Evolutionary conservation across 1,140 invertebrate species (phyloP), one percentile per base, ranked within the genome.

Genomic region (Acromyrmex charruanus): DNA sequence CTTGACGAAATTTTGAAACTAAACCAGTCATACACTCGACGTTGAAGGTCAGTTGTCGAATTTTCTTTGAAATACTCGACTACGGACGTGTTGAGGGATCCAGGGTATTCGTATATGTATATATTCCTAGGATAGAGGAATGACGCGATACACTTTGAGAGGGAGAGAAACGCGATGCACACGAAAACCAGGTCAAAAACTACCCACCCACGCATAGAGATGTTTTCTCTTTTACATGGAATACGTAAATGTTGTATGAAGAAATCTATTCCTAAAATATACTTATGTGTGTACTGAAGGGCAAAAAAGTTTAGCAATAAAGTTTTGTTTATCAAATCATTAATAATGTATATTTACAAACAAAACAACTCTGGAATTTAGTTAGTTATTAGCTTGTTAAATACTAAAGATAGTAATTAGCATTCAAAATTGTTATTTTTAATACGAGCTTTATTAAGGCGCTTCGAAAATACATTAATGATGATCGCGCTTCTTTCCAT

Each of bases 141-240:
- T 10, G 51, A 12, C 10, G 51, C 25, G 51, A n/a, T 55, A n/a
- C 5, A 58, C 5, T 35, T n/a, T 39, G 53, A 39, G 31, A 59
- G 12, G 7, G n/a, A 39, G n/a, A 31, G 71, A 75, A 49, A 68
- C n/a, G 35, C 35, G 35, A 49, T 44, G 31, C 28, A 21, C 4
- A 21, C 4, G 51, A 53, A 55, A 59, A 75, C 53, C 72, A 58
- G 72, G 53, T 75, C 72, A 21, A 55, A 75, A 58, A 75, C 28
- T 18, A 58, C 28, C 31, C 31, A 58, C 28, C 31, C 53, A 59
- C 28, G 53, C 72, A n/a, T 75, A 51, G 10, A 58, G 51, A 75
- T 21, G 16, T 59, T 75, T 59, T 31, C 53, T 39, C 18, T 31
- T 72, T 59, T 21, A 35, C 31, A 14, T n/a, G n/a, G 0, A 59